These are phyloP conservation scores for Mycogona germanica DNA, from an alignment of 2,888 invertebrate species.

Conservation along the genomic window DNA sequence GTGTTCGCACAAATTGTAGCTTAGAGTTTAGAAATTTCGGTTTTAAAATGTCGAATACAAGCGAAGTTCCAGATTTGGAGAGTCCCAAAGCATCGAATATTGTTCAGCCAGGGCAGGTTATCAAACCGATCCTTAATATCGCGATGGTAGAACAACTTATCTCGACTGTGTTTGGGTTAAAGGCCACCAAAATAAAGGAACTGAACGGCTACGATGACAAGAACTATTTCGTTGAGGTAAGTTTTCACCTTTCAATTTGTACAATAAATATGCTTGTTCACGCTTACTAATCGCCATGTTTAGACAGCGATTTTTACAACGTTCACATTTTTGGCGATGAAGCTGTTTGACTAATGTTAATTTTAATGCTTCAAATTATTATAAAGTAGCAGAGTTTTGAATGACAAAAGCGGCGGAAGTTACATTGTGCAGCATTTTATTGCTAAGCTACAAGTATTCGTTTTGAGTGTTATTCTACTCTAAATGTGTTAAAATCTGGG, in stretches of 20 bases:
- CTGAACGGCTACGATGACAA: not conserved
- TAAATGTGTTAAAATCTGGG: too few species aligned
- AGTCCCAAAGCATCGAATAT: not conserved
- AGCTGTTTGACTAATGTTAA: not conserved
- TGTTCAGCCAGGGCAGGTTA: not conserved
- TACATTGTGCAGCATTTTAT: not conserved
- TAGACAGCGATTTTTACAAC: not conserved
- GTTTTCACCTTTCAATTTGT: not conserved
- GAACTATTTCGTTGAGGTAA: not conserved
- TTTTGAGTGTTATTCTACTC: not conserved
- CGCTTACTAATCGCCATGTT: not conserved
- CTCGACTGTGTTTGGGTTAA: not conserved
- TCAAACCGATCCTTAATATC: not conserved
- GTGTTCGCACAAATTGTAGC: too few species aligned
- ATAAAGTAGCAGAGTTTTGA: too few species aligned
- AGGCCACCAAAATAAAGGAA: not conserved
- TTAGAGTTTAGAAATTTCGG: too few species aligned
- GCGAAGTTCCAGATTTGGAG: too few species aligned
- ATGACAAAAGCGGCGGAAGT: not conserved
- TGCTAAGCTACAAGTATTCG: not conserved
- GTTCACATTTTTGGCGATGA: not conserved
- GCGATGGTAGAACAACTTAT: not conserved
- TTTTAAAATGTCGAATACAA: too few species aligned
- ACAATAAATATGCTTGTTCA: not conserved
- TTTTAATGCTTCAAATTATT: not conserved